Evolutionary conservation across 2,888 invertebrate genomes (phyloP), one percentile per base, ranked within the genome.

Genomic region (Punctoribates punctum): DNA sequence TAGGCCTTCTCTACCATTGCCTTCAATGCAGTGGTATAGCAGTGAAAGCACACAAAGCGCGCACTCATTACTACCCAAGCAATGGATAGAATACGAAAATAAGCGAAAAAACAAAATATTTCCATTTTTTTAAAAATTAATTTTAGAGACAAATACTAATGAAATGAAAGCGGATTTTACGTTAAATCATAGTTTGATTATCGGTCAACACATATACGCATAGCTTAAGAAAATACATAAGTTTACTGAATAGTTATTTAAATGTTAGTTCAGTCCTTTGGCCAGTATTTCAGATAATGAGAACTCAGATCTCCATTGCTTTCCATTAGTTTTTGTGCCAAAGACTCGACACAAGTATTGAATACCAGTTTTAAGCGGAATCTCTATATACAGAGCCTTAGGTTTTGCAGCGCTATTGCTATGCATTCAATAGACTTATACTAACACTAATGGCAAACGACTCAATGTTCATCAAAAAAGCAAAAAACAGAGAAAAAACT

Each of bases 321-420:
- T 51, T 51, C 4, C 20, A n/a, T 51, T 9, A 11, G n/a, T 20
- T 60, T 60, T 60, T 60, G 60, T 60, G 60, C 60, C 29, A 60
- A 60, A 48, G 3, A 60, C 27, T 27, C 17, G 25, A 6, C 27
- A 8, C 27, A 11, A 8, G 51, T 20, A 51, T 29, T 60, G 27
- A 27, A 60, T 60, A 60, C 60, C 60, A 60, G 60, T 60, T 60
- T 60, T 60, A 60, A 60, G 60, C 60, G 60, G 60, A 60, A 60
- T 60, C 27, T 51, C 60, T 27, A 25, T 25, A 60, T 60, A 60
- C 15, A 6, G 25, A 8, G 29, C 27, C 15, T 20, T 27, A 60
- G 27, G 60, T 20, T 15, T 29, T 60, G 34, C 34, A 60, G 29
- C 13, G 60, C 60, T 60, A 60, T 60, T 25, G 60, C 60, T 60